Evolutionary conservation across 2,797 vertebrate species (phyloP), one percentile per base, ranked within the genome.

Genomic region (Ambastaia sidthimunki): DNA sequence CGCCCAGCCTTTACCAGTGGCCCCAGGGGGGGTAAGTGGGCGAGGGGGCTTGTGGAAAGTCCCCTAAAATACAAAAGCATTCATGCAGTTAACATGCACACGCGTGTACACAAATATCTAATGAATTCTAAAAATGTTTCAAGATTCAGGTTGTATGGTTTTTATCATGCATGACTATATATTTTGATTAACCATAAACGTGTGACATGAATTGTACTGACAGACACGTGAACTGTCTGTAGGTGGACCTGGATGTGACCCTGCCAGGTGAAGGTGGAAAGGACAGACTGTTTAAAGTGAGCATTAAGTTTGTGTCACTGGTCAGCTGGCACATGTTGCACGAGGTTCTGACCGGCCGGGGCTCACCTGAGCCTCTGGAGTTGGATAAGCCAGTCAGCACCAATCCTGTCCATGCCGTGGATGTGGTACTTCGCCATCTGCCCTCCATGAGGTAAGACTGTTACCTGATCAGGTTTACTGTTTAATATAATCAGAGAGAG

Each of bases 301-400:
- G 94, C 84, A 97, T 99, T 78, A 95, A 93, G 87, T 99, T 98
- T 86, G 96, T 98, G 87, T 98, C 97, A 41, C 90, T 96, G 87
- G 97, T 99, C 91, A 99, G 98, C 92, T 99, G 98, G 98, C 96
- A 98, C 89, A 92, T 97, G 92, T 92, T 99, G 86, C 97, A 99
- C 80, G 97, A 99, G 90, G 97, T 98, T 71, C 91, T 99, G 89
- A 98, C 95, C 0, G 98, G 97, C 78, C 95, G 94, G 19, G 93
- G 90, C 37, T 91, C 94, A 74, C 88, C 95, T 18, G 96, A 97
- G 84, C 96, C 96, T 21, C 80, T 96, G 91, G 97, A 98, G 89
- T 93, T 98, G 91, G 97, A 99, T 89, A 98, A 98, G 89, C 97
- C 97, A 60, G 92, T 99, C 93, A 98, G 97, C 95, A 98, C 97